phyloP scores from a whole-genome alignment of 2,113 vertebrate genomes.

The Urocitellus parryii region DNA sequence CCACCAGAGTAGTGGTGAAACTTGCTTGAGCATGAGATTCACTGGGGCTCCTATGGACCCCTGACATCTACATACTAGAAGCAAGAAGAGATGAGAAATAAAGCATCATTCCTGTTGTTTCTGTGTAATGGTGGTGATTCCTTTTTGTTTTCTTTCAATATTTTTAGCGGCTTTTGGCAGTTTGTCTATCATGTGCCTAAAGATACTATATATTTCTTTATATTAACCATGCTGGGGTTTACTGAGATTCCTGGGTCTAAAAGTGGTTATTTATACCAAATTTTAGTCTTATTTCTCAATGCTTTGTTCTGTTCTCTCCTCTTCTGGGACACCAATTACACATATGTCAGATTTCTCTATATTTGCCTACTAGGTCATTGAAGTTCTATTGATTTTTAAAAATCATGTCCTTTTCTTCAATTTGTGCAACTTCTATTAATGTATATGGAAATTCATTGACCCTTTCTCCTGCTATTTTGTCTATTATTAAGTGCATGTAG shows the following conservation, averaged over 20 bases:
- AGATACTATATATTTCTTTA: background rate
- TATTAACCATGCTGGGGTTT: background rate
- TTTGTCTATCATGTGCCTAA: background rate
- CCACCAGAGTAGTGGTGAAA: background rate
- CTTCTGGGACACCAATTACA: background rate
- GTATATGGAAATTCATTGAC: background rate
- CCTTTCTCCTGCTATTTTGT: background rate
- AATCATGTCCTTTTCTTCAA: background rate
- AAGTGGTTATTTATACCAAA: background rate
- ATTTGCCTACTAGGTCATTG: background rate
- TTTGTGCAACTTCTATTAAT: background rate
- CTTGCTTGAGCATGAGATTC: background rate
- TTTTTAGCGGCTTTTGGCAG: constrained; percentile 20
- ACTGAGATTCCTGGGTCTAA: background rate
- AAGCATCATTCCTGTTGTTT: background rate
- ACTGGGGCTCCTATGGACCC: background rate
- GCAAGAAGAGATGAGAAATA: background rate
- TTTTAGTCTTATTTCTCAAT: constrained; percentile 13
- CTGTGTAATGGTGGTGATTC: background rate
- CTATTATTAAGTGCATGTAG: background rate
- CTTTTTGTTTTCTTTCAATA: constrained; percentile 20
- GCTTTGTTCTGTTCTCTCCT: background rate
- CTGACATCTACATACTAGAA: background rate
- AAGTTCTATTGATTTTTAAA: background rate
- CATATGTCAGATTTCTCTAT: background rate